These are phyloP conservation scores for Nematolebias whitei DNA, from an alignment of 2,113 vertebrate species.

Conservation along the genomic window DNA sequence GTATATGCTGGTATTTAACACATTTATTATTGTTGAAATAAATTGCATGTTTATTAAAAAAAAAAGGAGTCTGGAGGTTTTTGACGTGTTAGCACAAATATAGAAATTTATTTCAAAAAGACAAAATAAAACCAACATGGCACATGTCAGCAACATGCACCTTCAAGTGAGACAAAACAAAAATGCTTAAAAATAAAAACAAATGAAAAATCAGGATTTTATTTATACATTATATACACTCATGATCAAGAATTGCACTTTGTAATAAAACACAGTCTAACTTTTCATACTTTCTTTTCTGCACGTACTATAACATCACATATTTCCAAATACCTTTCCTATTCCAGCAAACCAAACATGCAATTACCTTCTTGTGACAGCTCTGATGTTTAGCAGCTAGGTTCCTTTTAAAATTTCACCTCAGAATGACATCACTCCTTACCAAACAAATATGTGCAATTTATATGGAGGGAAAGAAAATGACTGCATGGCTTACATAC, in stretches of 20 bases:
- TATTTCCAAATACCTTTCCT: constrained; percentile 5
- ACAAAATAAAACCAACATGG: constrained; percentile 29
- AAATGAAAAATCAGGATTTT: constrained; percentile 7
- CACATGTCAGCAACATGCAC: constrained; percentile 14
- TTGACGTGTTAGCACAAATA: constrained; percentile 50
- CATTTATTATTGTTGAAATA: too few species aligned
- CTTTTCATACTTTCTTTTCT: constrained; percentile 13
- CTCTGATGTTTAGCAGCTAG: constrained; percentile 45
- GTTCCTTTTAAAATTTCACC: constrained; percentile 4
- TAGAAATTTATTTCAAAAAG: constrained; percentile 66
- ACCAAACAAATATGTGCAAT: constrained; percentile 45
- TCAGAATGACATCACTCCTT: constrained; percentile 29
- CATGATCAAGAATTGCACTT: constrained; percentile 51
- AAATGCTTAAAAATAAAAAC: background rate
- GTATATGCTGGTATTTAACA: too few species aligned
- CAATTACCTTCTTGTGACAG: constrained; percentile 25
- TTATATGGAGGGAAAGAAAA: constrained; percentile 41
- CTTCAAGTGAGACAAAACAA: constrained; percentile 56
- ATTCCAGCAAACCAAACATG: constrained; percentile 26
- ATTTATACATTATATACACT: constrained; percentile 45
- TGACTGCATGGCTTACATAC: constrained; percentile 30
- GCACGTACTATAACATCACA: constrained; percentile 36
- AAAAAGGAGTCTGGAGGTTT: constrained; percentile 6
- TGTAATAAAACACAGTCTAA: constrained; percentile 28
- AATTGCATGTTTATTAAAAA: too few species aligned